These are phyloP conservation scores for Dicranocentrus wangi DNA, from an alignment of 2,888 invertebrate species.

Conservation along the genomic window DNA sequence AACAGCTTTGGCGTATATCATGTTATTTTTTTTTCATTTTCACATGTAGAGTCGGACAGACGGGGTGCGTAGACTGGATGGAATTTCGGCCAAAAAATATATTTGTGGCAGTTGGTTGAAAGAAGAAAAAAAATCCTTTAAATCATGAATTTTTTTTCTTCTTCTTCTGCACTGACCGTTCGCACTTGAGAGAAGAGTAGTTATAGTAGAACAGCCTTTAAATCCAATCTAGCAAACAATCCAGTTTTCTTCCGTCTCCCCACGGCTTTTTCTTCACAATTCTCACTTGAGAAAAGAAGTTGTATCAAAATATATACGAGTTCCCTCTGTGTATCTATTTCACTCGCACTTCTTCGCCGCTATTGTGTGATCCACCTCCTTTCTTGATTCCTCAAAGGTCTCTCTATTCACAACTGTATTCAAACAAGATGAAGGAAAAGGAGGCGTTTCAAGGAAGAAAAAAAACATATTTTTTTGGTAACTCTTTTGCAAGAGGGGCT, in stretches of 20 bases:
- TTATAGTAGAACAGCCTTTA: slow-evolving; percentile 42
- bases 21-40: no score
- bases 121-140: no score
- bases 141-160: slow-evolving; percentile 27
- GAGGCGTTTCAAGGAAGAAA: no score
- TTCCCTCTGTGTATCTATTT: no score
- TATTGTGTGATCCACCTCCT: neutral
- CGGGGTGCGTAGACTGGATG: slow-evolving; percentile 11
- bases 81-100: slow-evolving; percentile 52
- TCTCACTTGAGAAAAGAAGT: slow-evolving; percentile 47
- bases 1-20: no score
- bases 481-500: neutral
- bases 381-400: slow-evolving; percentile 8
- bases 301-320: no score
- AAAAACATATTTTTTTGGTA: slow-evolving; percentile 1
- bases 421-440: neutral
- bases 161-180: slow-evolving; percentile 27
- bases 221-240: slow-evolving; percentile 61
- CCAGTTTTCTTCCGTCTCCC: slow-evolving; percentile 50
- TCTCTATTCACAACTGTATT: slow-evolving; percentile 18
- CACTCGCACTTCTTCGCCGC: no score
- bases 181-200: slow-evolving; percentile 9
- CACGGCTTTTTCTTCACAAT: slow-evolving; percentile 52
- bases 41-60: no score
- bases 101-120: slow-evolving; percentile 53